Evolutionary conservation across 2,888 invertebrate genomes (phyloP).

Genomic region (Thereva unica): DNA sequence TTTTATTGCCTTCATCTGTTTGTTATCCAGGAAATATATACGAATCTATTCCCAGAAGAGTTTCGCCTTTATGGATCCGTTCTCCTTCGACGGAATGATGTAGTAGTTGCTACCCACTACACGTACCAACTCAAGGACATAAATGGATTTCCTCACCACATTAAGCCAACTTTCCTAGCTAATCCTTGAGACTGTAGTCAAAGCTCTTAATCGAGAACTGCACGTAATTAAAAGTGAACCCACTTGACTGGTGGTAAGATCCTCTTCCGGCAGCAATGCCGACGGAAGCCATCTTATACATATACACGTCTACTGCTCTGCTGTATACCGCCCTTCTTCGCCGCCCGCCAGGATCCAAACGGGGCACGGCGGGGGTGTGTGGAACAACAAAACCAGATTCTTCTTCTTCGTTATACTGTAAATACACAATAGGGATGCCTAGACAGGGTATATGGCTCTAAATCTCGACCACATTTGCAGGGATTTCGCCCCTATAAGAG

Average conservation of each 20-base stretch:
- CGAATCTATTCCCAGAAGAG: constrained; percentile 22
- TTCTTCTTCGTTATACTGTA: too few relatives aligned
- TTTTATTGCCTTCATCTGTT: constrained; percentile 29
- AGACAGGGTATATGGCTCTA: constrained; percentile 16
- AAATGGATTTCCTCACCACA: constrained; percentile 41
- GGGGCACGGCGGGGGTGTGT: too few relatives aligned
- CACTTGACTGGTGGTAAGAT: constrained; percentile 33
- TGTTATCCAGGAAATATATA: constrained; percentile 26
- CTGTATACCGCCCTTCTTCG: too few relatives aligned
- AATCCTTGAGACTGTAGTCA: constrained; percentile 37
- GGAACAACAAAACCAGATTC: too few relatives aligned
- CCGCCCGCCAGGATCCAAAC: too few relatives aligned
- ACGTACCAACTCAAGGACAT: constrained; percentile 26
- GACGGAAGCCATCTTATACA: constrained; percentile 4
- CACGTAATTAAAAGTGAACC: constrained; percentile 42
- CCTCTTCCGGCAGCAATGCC: constrained; percentile 15
- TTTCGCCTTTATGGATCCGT: constrained; percentile 13
- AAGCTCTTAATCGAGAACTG: constrained; percentile 40
- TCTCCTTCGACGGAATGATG: neutral
- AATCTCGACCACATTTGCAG: constrained; percentile 43
- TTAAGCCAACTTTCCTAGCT: constrained; percentile 38
- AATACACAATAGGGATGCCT: too few relatives aligned
- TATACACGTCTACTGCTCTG: too few relatives aligned
- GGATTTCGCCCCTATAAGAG: constrained; percentile 31
- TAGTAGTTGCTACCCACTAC: constrained; percentile 24